Base-by-base conservation (phyloP, 2,797 vertebrate species). In the Leptodactylus fallax region DNA sequence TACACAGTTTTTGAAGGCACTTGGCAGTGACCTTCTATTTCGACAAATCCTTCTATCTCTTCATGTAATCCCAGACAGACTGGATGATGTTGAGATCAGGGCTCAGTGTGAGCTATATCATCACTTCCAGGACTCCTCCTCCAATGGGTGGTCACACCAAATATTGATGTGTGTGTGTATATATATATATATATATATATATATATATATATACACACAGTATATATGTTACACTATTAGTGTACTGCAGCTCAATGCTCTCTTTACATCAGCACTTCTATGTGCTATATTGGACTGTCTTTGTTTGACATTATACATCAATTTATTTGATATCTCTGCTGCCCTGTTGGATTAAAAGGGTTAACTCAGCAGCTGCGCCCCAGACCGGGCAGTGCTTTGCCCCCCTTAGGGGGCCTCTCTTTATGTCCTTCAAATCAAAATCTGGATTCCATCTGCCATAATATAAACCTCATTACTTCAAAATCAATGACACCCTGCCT, bases 401-500 rank as follows among this genome's bases (percentile, higher is more conserved):
- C 72, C 88, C 76, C 67, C 84, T 69, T 67, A 25, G 84, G 72
- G 61, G 74, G 53, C 80, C 80, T 79, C 80, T 56, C 88, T 86
- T 87, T 86, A 89, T 79, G 79, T 79, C 85, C 88, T 83, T 83
- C 85, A 87, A 86, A 87, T 87, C 88, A 89, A 86, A 89, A 89
- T 87, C 88, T 89, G 88, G 85, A 86, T 79, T 86, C 63, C 79
- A 89, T 89, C 88, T 89, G 63, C 85, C 74, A 89, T 87, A 89
- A 89, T 85, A 82, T 89, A 89, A 89, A 89, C 88, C 88, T 89
- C 85, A 25, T 89, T 89, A 89, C 69, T 89, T 67, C 61, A 89
- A 89, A 89, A 89, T 89, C 88, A 89, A 89, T 89, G 88, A 71
- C 80, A 72, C 85, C 74, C 84, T 89, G 60, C 79, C 74, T 74